Evolutionary conservation across 1,140 invertebrate species (phyloP).

Genomic region (Gryllus bimaculatus): DNA sequence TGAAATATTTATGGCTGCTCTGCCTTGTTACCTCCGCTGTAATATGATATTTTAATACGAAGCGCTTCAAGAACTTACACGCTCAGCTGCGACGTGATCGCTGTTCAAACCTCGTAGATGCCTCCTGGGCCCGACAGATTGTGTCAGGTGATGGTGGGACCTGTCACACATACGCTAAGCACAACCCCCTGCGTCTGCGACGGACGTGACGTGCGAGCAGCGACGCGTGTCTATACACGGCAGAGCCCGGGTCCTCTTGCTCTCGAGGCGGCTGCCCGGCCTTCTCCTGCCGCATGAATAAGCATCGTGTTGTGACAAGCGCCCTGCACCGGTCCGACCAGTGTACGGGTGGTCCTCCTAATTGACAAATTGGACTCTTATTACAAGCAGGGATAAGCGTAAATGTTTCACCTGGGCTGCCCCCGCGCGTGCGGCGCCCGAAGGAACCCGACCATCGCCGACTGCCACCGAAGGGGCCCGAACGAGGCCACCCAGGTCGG

Average conservation of each 20-base stretch:
- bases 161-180: not conserved
- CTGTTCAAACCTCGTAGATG: too few species aligned
- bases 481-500: not conserved
- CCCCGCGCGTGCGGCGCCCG: not conserved
- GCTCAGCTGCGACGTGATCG: too few species aligned
- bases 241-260: not conserved
- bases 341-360: constrained; percentile 15
- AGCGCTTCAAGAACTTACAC: too few species aligned
- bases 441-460: not conserved
- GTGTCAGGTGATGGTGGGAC: not conserved
- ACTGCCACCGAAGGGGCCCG: not conserved
- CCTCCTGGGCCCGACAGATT: too few species aligned
- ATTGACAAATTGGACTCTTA: constrained; percentile 17
- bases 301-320: not conserved
- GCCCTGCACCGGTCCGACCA: constrained; percentile 9
- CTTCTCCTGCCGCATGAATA: not conserved
- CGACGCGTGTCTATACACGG: not conserved
- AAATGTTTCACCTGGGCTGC: not conserved
- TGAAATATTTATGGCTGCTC: not conserved
- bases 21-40: not conserved
- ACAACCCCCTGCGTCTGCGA: not conserved
- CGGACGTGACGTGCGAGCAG: not conserved
- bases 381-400: constrained; percentile 8
- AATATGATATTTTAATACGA: not conserved
- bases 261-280: not conserved